Evolutionary conservation across 2,113 vertebrate genomes (phyloP).

Genomic region (Pterocles orientalis): DNA sequence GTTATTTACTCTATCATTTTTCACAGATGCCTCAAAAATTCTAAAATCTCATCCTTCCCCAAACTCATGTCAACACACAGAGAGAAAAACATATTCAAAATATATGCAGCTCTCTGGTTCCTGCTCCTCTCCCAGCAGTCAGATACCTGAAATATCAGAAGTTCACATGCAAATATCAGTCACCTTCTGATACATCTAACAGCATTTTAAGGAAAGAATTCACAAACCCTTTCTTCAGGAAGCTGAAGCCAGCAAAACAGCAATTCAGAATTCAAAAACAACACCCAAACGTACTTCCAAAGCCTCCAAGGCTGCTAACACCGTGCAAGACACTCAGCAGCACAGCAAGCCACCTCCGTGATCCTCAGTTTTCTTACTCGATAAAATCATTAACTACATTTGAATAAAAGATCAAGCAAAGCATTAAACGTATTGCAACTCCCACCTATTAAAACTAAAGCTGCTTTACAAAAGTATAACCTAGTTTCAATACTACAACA

Average conservation of each 20-base stretch:
- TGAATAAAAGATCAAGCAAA: constrained; percentile 51
- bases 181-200: background rate
- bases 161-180: background rate
- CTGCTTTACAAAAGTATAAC: constrained; percentile 10
- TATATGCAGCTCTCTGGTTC: background rate
- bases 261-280: background rate
- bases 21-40: background rate
- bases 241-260: background rate
- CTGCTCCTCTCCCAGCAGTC: background rate
- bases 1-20: background rate
- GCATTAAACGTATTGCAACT: background rate
- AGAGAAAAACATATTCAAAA: background rate
- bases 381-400: constrained; percentile 45
- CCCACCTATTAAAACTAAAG: constrained; percentile 26
- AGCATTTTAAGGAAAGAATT: constrained; percentile 17
- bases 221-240: constrained; percentile 1
- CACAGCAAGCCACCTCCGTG: background rate
- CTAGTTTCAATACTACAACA: background rate
- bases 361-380: background rate
- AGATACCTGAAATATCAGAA: background rate
- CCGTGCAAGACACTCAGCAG: background rate
- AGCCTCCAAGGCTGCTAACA: background rate
- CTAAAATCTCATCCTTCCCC: background rate
- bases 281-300: background rate
- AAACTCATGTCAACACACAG: background rate